Evolutionary conservation across 2,113 vertebrate genomes (phyloP), one percentile per base, ranked within the genome.

Genomic region (Notiomystis cincta): DNA sequence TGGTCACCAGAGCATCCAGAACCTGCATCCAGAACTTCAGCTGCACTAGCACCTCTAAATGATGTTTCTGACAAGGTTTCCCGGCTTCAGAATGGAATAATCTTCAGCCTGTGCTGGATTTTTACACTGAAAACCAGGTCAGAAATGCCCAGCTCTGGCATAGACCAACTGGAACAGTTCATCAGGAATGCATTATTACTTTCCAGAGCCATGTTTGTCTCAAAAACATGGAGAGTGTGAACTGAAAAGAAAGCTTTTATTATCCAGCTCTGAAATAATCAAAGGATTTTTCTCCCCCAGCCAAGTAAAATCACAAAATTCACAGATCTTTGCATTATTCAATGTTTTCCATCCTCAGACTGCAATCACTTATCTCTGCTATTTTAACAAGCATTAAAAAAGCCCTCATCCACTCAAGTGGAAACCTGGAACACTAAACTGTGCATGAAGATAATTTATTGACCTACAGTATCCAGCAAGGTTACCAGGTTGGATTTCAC

Each of bases 381-480:
- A 73, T 92, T 94, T 95, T 95, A 95, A 97, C 93, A 93, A 95
- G 94, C 97, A 80, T 57, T 96, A 94, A 78, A 84, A 90, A 87
- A 96, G 89, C 72, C 57, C 96, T 79, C 38, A 17, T 31, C 90
- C 89, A 62, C 73, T 56, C 37, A 77, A 96, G 93, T 90, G 81
- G 90, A 94, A 95, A 97, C 88, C 91, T 94, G 83, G 81, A 93
- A 87, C 62, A 22, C 27, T 95, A 70, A 97, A 95, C 91, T 95
- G 70, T 83, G 96, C 93, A 95, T 50, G 28, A 97, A 89, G 94
- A 94, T 97, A 95, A 97, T 98, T 97, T 96, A 94, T 79, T 93
- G 97, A 95, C 95, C 77, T 91, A 69, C 96, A 97, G 95, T 95
- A 97, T 73, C 94, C 90, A 89, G 85, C 28, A 37, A 94, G 91